Evolutionary conservation across 2,888 invertebrate genomes (phyloP).

Genomic region (Branchellion lobata): DNA sequence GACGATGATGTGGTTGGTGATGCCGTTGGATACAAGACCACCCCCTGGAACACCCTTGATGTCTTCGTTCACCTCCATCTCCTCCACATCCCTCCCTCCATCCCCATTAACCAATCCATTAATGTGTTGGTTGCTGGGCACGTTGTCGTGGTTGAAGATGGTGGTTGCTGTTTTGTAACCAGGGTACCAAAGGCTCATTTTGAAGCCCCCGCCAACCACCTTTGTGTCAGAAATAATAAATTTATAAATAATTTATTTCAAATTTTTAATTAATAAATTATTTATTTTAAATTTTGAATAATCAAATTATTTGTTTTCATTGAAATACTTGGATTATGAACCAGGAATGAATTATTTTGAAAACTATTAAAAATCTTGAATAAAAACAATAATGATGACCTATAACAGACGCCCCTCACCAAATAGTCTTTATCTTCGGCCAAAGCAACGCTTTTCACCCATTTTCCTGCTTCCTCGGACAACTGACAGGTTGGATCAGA

Average conservation of each 20-base stretch:
- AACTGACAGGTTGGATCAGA: neutral
- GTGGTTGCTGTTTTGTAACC: conserved; percentile 12
- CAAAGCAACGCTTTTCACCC: neutral
- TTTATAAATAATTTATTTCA: too few species aligned
- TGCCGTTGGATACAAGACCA: conserved; percentile 4
- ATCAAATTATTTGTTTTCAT: too few species aligned
- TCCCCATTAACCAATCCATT: neutral
- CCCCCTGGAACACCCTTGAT: neutral
- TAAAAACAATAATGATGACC: too few species aligned
- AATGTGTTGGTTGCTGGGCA: too few species aligned
- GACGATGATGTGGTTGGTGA: conserved; percentile 9
- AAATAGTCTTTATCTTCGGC: conserved; percentile 1
- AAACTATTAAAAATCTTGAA: too few species aligned
- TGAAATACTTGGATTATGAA: too few species aligned
- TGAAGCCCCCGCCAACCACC: conserved; percentile 5
- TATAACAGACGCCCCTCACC: neutral
- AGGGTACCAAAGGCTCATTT: conserved; percentile 2
- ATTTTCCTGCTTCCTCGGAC: neutral
- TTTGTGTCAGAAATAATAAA: too few species aligned
- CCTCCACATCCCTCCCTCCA: neutral
- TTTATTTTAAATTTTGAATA: too few species aligned
- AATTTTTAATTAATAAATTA: too few species aligned
- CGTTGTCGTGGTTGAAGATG: neutral
- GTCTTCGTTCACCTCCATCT: neutral
- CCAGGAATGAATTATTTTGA: too few species aligned